Percentiles rank a stretch among this genome's conserved stretches.
phyloP scores from a whole-genome alignment of 1,140 invertebrate species.

The Atta texana region DNA sequence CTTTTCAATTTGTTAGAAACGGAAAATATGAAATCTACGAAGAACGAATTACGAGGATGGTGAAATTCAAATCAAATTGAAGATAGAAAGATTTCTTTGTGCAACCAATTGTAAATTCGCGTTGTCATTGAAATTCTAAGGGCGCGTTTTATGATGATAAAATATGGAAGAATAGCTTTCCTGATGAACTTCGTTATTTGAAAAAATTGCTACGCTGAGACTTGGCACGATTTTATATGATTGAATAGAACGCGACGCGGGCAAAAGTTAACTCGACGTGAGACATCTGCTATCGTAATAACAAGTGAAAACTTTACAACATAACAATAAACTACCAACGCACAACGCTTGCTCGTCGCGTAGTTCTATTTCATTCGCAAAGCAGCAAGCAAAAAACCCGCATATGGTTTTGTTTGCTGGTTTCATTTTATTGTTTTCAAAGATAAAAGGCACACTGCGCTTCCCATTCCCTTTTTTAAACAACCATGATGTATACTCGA shows the following conservation, averaged over 20 bases:
- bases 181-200: slow-evolving; percentile 1
- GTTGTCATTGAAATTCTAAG: neutral
- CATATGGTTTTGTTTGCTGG: slow-evolving; percentile 4
- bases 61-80: neutral
- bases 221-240: slow-evolving; percentile 2
- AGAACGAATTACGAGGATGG: neutral
- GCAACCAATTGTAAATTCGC: neutral
- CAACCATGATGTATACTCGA: neutral
- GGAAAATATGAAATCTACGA: neutral
- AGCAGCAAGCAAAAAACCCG: slow-evolving; percentile 13
- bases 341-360: neutral
- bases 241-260: neutral
- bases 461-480: slow-evolving; percentile 12
- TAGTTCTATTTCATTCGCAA: neutral
- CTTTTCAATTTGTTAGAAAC: neutral
- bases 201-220: neutral
- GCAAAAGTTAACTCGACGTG: slow-evolving; percentile 14
- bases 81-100: neutral
- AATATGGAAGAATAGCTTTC: neutral
- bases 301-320: slow-evolving; percentile 36
- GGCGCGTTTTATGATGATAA: neutral
- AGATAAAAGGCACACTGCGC: slow-evolving; percentile 24
- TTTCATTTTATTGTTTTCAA: slow-evolving; percentile 31
- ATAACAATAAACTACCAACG: slow-evolving; percentile 41
- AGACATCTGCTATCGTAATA: slow-evolving; percentile 38